Evolutionary conservation across 2,888 invertebrate species (phyloP).

Genomic region (Brachyptera risi): DNA sequence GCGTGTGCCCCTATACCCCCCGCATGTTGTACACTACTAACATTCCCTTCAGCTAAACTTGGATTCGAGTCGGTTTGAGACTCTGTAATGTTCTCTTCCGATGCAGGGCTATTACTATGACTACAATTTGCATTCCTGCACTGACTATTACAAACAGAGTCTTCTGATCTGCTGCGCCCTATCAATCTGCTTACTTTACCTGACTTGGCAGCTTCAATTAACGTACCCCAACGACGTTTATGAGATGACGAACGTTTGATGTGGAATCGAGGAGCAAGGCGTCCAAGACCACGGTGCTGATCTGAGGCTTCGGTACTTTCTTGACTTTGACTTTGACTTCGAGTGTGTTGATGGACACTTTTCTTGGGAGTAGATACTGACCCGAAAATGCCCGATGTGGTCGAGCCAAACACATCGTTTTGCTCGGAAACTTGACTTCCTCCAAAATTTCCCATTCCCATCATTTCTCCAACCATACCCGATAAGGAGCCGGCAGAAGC

Average conservation of each 20-base stretch:
- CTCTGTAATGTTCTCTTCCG: conserved; percentile 67
- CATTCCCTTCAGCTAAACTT: conserved; percentile 47
- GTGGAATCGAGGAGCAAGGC: conserved; percentile 42
- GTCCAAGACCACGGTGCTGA: conserved; percentile 34
- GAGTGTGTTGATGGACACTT: conserved; percentile 42
- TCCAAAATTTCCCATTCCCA: conserved; percentile 27
- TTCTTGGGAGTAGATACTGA: conserved; percentile 49
- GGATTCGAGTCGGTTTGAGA: conserved; percentile 68
- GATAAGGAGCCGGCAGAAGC: conserved; percentile 44
- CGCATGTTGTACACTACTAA: conserved; percentile 34
- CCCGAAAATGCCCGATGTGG: conserved; percentile 64
- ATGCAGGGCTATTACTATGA: conserved; percentile 55
- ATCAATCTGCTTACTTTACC: conserved; percentile 76
- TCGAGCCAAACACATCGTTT: conserved; percentile 62
- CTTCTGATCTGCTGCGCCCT: conserved; percentile 73
- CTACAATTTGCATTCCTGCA: conserved; percentile 46
- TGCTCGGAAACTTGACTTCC: conserved; percentile 44
- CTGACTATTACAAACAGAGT: conserved; percentile 67
- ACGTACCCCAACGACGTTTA: conserved; percentile 52
- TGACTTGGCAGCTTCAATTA: conserved; percentile 82
- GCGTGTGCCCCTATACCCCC: conserved; percentile 44
- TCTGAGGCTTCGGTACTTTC: conserved; percentile 11
- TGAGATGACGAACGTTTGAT: conserved; percentile 50
- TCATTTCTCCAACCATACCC: conserved; percentile 42
- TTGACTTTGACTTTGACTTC: conserved; percentile 41